A percentile compares a stretch with the other conserved stretches of the same genome.
Conservation (phyloP, 2,888 invertebrate species). For the Agonum fuliginosum region DNA sequence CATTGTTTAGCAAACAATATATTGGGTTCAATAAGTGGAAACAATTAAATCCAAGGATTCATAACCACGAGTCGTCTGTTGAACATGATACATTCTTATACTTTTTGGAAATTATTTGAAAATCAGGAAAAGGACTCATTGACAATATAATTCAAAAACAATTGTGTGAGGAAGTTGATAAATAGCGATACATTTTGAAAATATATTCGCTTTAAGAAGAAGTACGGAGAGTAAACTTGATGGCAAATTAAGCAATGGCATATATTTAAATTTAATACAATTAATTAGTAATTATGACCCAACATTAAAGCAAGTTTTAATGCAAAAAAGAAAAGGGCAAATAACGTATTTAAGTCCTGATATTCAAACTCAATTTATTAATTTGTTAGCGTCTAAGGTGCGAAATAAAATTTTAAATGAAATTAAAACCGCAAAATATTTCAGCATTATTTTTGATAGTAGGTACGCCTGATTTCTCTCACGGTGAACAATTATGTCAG, state of each 20-base stretch:
- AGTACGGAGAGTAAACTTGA: too few relatives aligned
- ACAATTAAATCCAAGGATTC: slow-evolving; percentile 12
- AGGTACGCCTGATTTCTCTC: slow-evolving; percentile 37
- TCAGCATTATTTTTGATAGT: slow-evolving; percentile 61
- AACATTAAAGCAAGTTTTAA: slow-evolving; percentile 42
- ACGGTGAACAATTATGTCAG: slow-evolving; percentile 41
- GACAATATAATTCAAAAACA: slow-evolving; percentile 31
- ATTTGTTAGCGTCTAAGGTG: slow-evolving; percentile 42
- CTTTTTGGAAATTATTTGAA: not conserved
- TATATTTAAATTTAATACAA: slow-evolving; percentile 33
- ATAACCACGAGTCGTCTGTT: slow-evolving; percentile 7
- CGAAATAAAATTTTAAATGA: slow-evolving; percentile 25
- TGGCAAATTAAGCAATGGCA: slow-evolving; percentile 6
- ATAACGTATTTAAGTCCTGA: slow-evolving; percentile 43
- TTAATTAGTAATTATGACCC: slow-evolving; percentile 51
- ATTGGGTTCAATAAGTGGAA: slow-evolving; percentile 10
- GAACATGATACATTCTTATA: slow-evolving; percentile 26
- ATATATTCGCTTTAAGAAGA: not conserved
- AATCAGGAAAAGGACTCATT: not conserved
- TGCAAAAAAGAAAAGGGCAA: slow-evolving; percentile 32
- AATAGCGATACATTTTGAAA: slow-evolving; percentile 28
- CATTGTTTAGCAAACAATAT: slow-evolving; percentile 1
- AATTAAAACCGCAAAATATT: slow-evolving; percentile 22
- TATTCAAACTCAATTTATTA: slow-evolving; percentile 52
- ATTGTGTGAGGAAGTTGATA: not conserved